Base-by-base conservation (phyloP, 2,888 invertebrate species). In the Cyclophora albipunctata region DNA sequence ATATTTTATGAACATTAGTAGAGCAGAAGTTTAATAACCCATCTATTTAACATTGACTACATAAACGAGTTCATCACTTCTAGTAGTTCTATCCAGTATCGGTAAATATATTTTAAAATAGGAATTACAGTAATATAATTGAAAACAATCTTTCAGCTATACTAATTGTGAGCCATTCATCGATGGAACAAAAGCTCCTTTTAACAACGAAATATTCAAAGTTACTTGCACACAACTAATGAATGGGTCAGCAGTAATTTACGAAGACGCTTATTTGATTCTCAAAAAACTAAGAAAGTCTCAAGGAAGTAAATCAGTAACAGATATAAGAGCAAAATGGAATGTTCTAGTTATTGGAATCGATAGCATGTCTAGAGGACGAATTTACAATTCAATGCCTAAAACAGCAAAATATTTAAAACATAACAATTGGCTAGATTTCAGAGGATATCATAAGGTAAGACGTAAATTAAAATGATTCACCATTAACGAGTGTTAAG, bases 331-430 rank as follows among this genome's bases (percentile, higher is more conserved):
- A 20, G 20, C 20, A 20, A 44, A 51, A 34, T 84, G 85, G 77
- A 89, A 88, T 55, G 91, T 96, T 3, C 79, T 96, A n/a, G 78
- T 96, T 62, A 71, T 97, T 34, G 96, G 96, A 34, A 92, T 97
- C 60, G 96, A 96, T 65, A 94, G 95, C 47, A 92, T 96, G 57
- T 96, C 96, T 0, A 88, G 96, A 47, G 88, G 94, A 6, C 94
- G 96, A 77, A 90, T 94, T 48, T 89, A 92, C 34, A 90, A 94
- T 40, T 92, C 93, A 7, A 92, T 96, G 92, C 94, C 94, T 1
- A 87, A 89, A 62, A 95, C 95, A 0, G 85, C 90, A 1, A 77
- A 90, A 46, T 92, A 92, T 71, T 81, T 97, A 37, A 83, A 91
- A 34, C 83, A 91, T 34, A 90, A 91, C 46, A 90, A 90, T 45